Conservation (phyloP, 30 jellyfish, hydroid and myxozoan species). For the Hydractinia symbiolongicarpus region DNA sequence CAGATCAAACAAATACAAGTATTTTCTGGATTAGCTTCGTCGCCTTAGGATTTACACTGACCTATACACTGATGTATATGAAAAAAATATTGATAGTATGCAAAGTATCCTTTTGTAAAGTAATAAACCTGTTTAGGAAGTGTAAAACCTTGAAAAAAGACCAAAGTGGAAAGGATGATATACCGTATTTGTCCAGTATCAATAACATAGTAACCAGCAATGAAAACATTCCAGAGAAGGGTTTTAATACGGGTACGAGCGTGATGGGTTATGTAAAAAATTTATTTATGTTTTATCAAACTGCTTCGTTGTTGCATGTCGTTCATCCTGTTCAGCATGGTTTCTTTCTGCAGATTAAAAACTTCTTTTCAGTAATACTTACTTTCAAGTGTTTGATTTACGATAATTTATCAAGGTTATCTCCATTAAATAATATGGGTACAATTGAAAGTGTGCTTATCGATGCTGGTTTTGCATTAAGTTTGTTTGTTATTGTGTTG, state of each 20-base stretch:
- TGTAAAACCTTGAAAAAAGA: not conserved
- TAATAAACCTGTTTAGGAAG: not conserved
- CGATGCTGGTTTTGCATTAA: not conserved
- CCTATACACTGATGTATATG: not conserved
- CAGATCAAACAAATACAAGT: not conserved
- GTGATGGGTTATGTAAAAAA: not conserved
- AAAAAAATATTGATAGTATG: not conserved
- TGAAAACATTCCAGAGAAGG: not conserved
- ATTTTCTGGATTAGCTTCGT: not conserved
- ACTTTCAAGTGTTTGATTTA: not conserved
- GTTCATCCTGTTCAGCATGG: not conserved
- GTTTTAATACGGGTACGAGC: not conserved
- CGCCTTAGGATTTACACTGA: not conserved
- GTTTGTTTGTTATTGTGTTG: not conserved
- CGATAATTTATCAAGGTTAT: not conserved
- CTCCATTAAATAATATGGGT: not conserved
- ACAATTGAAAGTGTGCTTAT: not conserved
- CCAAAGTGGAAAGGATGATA: not conserved
- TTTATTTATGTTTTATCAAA: constrained; percentile 11
- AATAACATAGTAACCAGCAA: not conserved
- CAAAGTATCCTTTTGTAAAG: not conserved
- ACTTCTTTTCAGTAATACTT: not conserved
- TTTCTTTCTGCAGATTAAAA: not conserved
- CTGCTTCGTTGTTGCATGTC: not conserved
- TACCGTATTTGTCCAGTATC: not conserved